Base-by-base conservation (phyloP, 2,888 invertebrate species). In the Epistrophella euchroma region DNA sequence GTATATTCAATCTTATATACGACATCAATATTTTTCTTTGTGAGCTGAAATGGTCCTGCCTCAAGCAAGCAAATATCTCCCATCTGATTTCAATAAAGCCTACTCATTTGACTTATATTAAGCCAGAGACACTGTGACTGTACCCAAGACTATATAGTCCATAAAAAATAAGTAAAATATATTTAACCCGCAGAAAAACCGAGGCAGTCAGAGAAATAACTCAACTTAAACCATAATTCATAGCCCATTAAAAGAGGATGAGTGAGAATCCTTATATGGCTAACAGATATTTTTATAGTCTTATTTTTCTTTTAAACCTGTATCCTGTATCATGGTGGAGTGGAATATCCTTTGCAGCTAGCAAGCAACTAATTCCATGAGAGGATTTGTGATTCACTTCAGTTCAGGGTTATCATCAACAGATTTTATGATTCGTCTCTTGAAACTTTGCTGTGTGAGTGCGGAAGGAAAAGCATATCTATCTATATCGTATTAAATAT, bases 361-460 rank as follows among this genome's bases (percentile, higher is more conserved):
- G 4, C 35, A 50, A 32, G 4, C 35, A 50, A 10, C 15, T 19
- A 22, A 19, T 66, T 66, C 37, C 15, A 50, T 66, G 19, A 35
- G 66, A 35, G 22, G 50, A 66, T 66, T 58, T 66, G 58, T 47
- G 40, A 32, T 60, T 50, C 73, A 58, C 47, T 55, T 60, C 64
- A 64, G 56, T n/a, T n/a, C n/a, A n/a, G 52, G 78, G n/a, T n/a
- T n/a, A n/a, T 40, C 47, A 72, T 79, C 70, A 70, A 77, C 52
- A 52, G 70, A 40, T 62, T 52, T 55, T 60, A 70, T 62, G 58
- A 80, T 40, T 68, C 40, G 15, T 47, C 52, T 43, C 66, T 68
- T 55, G 9, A 52, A 68, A 45, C n/a, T 47, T 64, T 45, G 4
- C 64, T 60, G 60, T 35, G 13, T 11, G 13, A 7, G 7, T 32